Evolutionary conservation across 2,797 vertebrate genomes (phyloP), one percentile per base, ranked within the genome.

Genomic region (Rhynchotus rufescens): DNA sequence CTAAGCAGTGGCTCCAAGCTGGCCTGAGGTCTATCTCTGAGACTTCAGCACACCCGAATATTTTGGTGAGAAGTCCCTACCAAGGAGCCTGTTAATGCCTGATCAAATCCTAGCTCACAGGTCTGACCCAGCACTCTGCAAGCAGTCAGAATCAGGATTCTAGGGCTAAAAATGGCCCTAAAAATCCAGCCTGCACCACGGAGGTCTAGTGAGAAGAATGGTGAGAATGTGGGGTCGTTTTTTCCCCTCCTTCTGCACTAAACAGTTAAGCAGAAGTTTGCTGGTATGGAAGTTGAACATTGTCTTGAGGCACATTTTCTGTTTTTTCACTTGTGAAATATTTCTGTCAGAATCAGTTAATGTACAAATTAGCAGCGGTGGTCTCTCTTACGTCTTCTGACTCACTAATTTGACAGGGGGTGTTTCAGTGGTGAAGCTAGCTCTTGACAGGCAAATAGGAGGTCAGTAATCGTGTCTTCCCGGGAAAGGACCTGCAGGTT

Each of bases 341-440:
- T 95, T 97, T 98, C 98, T 99, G 99, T 99, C 99, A 99, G 98
- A 98, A 98, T 97, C 98, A 98, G 97, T 99, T 98, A 99, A 97
- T 96, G 97, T 99, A 99, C 98, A 98, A 98, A 99, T 99, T 99
- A 99, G 98, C 98, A 96, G 97, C 90, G 96, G 97, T 98, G 97
- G 97, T 98, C 98, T 98, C 98, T 98, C 98, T 98, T 94, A 93
- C 94, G 92, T 96, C 98, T 98, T 96, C 96, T 97, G 97, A 97
- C 96, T 97, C 97, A 95, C 98, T 98, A 98, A 98, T 98, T 98
- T 98, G 98, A 98, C 98, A 98, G 98, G 97, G 97, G 97, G 97
- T 97, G 98, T 97, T 98, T 98, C 96, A 97, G 98, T 97, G 97
- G 85, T 36, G 89, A 93, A 96, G 95, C 94, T 95, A 73, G 80